phyloP scores from a whole-genome alignment of 2,113 vertebrate species.

The Cettia cetti region DNA sequence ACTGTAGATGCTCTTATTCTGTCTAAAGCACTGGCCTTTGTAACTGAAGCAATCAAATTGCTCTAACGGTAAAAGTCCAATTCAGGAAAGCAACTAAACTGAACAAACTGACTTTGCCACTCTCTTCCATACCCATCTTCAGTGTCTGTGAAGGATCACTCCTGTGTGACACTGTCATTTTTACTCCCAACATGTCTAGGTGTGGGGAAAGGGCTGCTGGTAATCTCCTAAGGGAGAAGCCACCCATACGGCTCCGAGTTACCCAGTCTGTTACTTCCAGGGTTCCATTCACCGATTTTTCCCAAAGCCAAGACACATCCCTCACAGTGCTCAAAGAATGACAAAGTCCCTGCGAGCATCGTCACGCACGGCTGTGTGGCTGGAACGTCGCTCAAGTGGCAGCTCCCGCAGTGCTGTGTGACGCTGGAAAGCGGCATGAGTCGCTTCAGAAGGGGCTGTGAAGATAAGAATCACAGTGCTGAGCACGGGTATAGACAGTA shows the following conservation, averaged over 20 bases:
- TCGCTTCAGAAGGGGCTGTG: fast-evolving
- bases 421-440: fast-evolving
- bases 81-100: neutral
- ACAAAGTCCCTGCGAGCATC: neutral
- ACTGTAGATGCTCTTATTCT: neutral
- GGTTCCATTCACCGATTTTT: neutral
- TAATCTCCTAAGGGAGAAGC: neutral
- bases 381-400: fast-evolving
- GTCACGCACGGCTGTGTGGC: fast-evolving
- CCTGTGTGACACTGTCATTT: fast-evolving
- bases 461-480: fast-evolving
- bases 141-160: no score
- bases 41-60: neutral
- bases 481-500: fast-evolving
- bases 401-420: neutral
- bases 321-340: fast-evolving
- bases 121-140: neutral
- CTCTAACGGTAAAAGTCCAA: neutral
- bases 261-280: no score
- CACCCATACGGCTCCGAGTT: fast-evolving
- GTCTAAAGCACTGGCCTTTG: neutral
- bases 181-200: neutral
- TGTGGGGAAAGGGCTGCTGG: neutral
- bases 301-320: neutral
- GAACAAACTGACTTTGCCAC: neutral